Percentiles rank a stretch among this genome's conserved stretches.
Conservation (phyloP, 2,797 vertebrate species). For the Trachops cirrhosus region DNA sequence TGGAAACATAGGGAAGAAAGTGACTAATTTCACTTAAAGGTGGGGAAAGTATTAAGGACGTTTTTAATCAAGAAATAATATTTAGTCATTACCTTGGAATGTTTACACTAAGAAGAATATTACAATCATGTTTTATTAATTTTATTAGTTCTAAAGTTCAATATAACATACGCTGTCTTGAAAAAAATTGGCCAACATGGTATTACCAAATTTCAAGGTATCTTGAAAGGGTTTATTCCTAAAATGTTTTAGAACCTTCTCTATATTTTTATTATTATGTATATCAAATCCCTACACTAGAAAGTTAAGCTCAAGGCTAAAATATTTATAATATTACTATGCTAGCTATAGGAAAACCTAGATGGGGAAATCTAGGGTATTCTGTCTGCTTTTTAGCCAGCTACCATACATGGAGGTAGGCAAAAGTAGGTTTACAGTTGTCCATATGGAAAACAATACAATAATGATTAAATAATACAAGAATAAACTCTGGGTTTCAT, state of each 20-base stretch:
- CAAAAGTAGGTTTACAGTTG: not conserved
- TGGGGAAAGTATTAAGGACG: not conserved
- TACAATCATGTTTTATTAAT: not conserved
- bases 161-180: not conserved
- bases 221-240: conserved; percentile 8
- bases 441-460: not conserved
- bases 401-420: not conserved
- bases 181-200: not conserved
- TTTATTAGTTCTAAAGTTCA: not conserved
- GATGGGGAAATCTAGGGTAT: not conserved
- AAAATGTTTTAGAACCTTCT: conserved; percentile 33
- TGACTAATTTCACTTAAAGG: not conserved
- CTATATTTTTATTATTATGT: not conserved
- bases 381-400: not conserved
- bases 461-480: not conserved
- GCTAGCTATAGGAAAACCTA: not conserved
- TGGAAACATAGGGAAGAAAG: not conserved
- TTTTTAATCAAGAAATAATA: conserved; percentile 11
- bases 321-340: not conserved
- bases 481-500: not conserved
- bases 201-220: not conserved
- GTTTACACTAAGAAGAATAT: not conserved
- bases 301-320: conserved; percentile 9
- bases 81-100: not conserved
- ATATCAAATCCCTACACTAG: conserved; percentile 2